Conservation (phyloP, 2,113 vertebrate species). For the Paradoxurus hermaphroditus region DNA sequence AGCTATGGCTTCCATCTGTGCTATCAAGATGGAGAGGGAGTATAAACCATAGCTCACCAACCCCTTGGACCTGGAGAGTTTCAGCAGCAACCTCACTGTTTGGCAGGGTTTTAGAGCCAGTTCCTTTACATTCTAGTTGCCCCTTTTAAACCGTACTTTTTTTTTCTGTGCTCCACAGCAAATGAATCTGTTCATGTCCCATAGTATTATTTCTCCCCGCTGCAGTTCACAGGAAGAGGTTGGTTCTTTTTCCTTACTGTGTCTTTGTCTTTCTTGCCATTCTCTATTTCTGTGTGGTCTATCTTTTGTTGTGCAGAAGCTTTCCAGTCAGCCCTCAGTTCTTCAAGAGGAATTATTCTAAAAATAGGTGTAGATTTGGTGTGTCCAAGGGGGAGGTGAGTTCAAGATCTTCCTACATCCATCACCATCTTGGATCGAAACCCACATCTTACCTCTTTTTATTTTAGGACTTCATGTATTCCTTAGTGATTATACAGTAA, state of each 20-base stretch:
- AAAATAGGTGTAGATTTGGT: neutral
- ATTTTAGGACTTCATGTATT: neutral
- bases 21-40: neutral
- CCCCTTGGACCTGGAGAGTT: neutral
- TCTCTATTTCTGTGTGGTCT: neutral
- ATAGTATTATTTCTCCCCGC: neutral
- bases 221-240: neutral
- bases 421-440: neutral
- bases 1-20: neutral
- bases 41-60: too few species aligned
- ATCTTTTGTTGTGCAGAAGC: neutral
- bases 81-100: neutral
- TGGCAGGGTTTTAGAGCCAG: neutral
- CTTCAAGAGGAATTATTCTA: neutral
- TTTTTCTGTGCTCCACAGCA: neutral
- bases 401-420: neutral
- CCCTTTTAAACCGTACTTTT: neutral
- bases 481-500: neutral
- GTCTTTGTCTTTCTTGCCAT: neutral
- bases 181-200: neutral
- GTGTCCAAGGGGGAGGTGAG: neutral
- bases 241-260: neutral
- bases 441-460: neutral
- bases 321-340: neutral
- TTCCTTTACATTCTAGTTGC: neutral